Evolutionary conservation across 1,140 invertebrate genomes (phyloP).

Genomic region (Sesamia nonagrioides): DNA sequence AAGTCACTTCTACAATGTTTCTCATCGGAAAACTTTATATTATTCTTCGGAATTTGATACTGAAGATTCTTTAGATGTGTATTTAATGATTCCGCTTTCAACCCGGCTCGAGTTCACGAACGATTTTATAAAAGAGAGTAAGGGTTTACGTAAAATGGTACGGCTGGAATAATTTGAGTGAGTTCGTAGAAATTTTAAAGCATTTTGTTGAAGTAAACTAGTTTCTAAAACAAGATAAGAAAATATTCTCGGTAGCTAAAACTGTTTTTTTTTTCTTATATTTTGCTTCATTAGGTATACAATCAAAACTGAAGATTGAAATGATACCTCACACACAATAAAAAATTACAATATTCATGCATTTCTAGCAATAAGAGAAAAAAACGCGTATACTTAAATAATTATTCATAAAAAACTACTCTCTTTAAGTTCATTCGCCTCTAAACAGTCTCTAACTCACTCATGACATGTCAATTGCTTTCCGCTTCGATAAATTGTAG

Average conservation of each 20-base stretch:
- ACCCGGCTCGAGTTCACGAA: constrained; percentile 24
- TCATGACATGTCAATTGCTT: background rate
- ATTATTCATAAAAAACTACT: too few relatives aligned
- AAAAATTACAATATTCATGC: too few relatives aligned
- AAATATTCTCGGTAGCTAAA: background rate
- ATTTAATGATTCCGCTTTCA: constrained; percentile 34
- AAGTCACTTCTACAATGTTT: constrained; percentile 67
- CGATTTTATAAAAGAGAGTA: constrained; percentile 9
- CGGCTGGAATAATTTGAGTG: constrained; percentile 10
- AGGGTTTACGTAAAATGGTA: constrained; percentile 30
- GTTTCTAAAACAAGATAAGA: background rate
- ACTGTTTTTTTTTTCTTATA: too few relatives aligned
- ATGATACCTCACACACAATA: too few relatives aligned
- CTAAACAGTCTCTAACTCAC: too few relatives aligned
- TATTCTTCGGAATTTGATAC: constrained; percentile 61
- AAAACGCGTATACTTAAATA: too few relatives aligned
- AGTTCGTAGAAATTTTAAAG: background rate
- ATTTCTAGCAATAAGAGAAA: too few relatives aligned
- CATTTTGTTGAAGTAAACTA: background rate
- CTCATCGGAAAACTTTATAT: constrained; percentile 61
- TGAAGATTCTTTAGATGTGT: constrained; percentile 43
- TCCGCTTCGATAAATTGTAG: constrained; percentile 2
- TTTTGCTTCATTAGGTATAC: too few relatives aligned
- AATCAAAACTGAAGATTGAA: too few relatives aligned
- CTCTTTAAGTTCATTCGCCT: too few relatives aligned